Conservation (phyloP, 1,140 invertebrate species). For the Helicoverpa armigera region DNA sequence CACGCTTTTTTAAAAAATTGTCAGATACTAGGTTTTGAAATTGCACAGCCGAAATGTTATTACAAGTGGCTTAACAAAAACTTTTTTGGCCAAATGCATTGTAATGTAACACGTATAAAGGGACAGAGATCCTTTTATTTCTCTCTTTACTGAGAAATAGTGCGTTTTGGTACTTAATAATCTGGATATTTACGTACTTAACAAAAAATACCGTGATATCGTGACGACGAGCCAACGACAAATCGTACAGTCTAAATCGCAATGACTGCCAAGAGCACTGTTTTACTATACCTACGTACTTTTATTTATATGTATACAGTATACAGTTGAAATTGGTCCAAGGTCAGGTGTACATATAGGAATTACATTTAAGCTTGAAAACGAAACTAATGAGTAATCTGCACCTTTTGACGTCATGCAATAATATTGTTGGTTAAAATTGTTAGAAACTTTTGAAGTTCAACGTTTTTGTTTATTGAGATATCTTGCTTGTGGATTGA, state of each 20-base stretch:
- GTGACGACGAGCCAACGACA: not conserved
- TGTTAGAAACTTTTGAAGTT: not conserved
- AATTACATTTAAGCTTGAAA: conserved; percentile 11
- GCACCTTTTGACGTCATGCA: not conserved
- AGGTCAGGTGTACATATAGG: not conserved
- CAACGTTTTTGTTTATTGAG: no score
- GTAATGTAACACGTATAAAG: no score
- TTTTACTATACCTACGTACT: not conserved
- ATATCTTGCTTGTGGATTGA: no score
- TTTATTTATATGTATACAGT: not conserved
- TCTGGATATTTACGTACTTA: not conserved
- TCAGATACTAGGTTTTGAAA: no score
- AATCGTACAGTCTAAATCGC: not conserved
- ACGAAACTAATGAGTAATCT: conserved; percentile 8
- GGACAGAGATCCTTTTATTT: no score
- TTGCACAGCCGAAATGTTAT: no score
- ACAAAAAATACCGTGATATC: not conserved
- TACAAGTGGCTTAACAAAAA: no score
- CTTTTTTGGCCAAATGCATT: no score
- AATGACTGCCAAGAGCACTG: not conserved
- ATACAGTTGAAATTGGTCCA: conserved; percentile 21
- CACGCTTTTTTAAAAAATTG: no score
- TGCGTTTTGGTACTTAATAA: not conserved
- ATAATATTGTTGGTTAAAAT: not conserved
- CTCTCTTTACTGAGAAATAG: no score